A percentile compares a stretch with the other conserved stretches of the same genome.
Evolutionary conservation across 2,888 invertebrate species (phyloP).

Genomic region (Lucinisca nassula): DNA sequence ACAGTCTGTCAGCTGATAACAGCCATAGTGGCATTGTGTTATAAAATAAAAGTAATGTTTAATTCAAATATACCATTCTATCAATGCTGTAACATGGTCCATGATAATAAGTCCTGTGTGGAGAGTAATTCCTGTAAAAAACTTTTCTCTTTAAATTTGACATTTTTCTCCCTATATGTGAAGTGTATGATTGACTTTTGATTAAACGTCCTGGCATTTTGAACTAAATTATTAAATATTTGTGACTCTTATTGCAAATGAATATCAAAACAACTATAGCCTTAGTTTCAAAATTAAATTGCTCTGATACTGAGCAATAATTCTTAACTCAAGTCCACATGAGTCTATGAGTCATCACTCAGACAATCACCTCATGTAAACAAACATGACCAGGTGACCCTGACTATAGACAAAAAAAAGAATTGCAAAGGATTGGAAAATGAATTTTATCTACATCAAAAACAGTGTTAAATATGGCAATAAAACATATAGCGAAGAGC

Average conservation of each 20-base stretch:
- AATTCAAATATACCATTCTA: conserved; percentile 64
- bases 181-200: not conserved
- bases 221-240: not conserved
- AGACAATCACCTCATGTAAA: conserved; percentile 17
- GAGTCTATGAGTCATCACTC: conserved; percentile 31
- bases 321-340: not conserved
- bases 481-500: no score
- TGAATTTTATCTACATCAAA: no score
- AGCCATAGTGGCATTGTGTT: no score
- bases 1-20: no score
- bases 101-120: not conserved
- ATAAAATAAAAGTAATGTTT: no score
- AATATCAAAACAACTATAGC: no score
- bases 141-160: not conserved
- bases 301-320: not conserved
- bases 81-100: conserved; percentile 9
- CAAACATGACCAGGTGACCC: no score
- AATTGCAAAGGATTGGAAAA: no score
- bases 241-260: no score
- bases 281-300: not conserved
- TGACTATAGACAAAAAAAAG: no score
- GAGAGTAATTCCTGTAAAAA: not conserved
- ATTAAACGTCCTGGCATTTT: not conserved
- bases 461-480: no score
- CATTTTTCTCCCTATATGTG: not conserved